Evolutionary conservation across 2,888 invertebrate species (phyloP), one percentile per base, ranked within the genome.

Genomic region (Andrena praecox): DNA sequence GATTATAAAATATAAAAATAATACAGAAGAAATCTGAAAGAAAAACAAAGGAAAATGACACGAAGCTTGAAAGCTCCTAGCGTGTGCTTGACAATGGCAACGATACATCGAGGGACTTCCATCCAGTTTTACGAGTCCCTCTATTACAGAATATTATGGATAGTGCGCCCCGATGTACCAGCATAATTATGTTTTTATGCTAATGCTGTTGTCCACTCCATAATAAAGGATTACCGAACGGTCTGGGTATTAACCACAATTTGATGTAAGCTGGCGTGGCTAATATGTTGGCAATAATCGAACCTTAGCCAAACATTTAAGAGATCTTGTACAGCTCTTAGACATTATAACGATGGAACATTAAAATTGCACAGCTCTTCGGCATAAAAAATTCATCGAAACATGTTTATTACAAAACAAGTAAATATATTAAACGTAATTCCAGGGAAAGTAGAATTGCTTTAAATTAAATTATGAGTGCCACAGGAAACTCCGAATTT

Each of bases 161-260:
- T 73, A 74, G 73, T 77, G 78, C 86, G 69, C 81, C 82, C 76
- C 77, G 83, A 86, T 63, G 80, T 77, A 78, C 71, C 79, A 50
- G 81, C 71, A 80, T 88, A 84, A 89, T 89, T 87, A 87, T 67
- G 80, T 89, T 90, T 89, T 86, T 89, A 86, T 89, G 87, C 85
- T 86, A 85, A 90, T 87, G 77, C 81, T 68, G 71, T 84, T 85
- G 77, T 67, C 62, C 66, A 70, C 62, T 75, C 66, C 75, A 80
- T 87, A 82, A 78, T 85, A 87, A 88, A 89, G 86, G 86, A 88
- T 90, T 89, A 88, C 69, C 71, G 69, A 63, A 68, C 62, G 66
- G 73, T 54, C 77, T 16, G 69, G 85, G 82, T 85, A 84, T 89
- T 90, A 88, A 86, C 79, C 78, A 80, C 79, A 72, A 79, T 79